Percentiles rank a stretch among this genome's conserved stretches.
Conservation (phyloP, 2,888 invertebrate species). For the Steromphala cineraria region DNA sequence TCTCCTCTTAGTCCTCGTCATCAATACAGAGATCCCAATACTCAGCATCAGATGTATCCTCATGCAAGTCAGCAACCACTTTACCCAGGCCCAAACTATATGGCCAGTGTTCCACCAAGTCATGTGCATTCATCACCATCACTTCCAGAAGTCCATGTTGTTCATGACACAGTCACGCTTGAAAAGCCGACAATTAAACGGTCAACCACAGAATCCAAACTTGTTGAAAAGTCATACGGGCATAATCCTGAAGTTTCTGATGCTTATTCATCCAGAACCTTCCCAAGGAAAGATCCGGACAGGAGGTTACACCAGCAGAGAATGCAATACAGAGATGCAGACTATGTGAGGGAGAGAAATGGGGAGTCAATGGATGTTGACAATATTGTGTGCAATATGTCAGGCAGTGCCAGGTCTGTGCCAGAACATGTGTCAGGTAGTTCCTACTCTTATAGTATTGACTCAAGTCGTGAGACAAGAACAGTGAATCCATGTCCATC, state of each 20-base stretch:
- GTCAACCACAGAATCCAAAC: slow-evolving; percentile 23
- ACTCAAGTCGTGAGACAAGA: neutral
- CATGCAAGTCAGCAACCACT: neutral
- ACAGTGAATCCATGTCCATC: neutral
- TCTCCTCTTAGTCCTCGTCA: neutral
- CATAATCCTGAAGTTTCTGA: slow-evolving; percentile 16
- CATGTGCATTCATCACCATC: slow-evolving; percentile 31
- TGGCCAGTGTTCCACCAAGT: neutral
- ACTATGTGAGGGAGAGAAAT: neutral
- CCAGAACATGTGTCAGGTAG: neutral
- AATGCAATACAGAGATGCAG: neutral
- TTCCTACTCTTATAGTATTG: neutral
- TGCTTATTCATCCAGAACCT: slow-evolving; percentile 20
- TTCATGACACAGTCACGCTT: slow-evolving; percentile 34
- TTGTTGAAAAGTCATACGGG: neutral
- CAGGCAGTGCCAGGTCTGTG: neutral
- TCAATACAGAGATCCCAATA: neutral
- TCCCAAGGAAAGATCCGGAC: slow-evolving; percentile 10
- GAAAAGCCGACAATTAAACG: slow-evolving; percentile 37
- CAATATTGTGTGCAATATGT: neutral
- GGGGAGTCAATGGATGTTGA: neutral
- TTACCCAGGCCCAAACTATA: neutral
- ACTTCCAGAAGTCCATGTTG: slow-evolving; percentile 38
- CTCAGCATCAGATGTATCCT: neutral
- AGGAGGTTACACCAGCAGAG: slow-evolving; percentile 3